A percentile compares a stretch with the other conserved stretches of the same genome.
Evolutionary conservation across 2,797 vertebrate species (phyloP).

Genomic region (Novumbra hubbsi): DNA sequence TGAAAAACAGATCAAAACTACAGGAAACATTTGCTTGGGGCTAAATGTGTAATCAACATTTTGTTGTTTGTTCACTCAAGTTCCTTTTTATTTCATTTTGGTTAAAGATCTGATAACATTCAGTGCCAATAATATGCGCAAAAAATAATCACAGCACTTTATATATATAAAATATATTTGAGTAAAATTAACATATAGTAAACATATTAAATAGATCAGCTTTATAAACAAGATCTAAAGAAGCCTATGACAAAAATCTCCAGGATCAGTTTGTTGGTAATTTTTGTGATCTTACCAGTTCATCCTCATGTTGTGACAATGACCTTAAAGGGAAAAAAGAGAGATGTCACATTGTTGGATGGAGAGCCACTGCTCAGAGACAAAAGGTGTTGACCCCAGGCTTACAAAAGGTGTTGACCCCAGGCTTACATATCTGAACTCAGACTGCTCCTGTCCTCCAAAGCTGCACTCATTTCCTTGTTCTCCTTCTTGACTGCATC

Average conservation of each 20-base stretch:
- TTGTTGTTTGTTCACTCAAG: too few relatives aligned
- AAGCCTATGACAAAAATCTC: too few relatives aligned
- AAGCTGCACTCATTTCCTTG: constrained; percentile 42
- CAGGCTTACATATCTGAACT: constrained; percentile 73
- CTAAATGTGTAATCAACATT: too few relatives aligned
- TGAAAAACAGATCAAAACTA: too few relatives aligned
- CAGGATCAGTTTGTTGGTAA: neutral
- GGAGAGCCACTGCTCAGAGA: neutral
- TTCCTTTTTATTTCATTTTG: too few relatives aligned
- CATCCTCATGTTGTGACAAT: constrained; percentile 64
- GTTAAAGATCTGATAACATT: too few relatives aligned
- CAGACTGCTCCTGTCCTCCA: constrained; percentile 71
- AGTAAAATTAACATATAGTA: neutral
- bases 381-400: neutral
- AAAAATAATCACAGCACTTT: too few relatives aligned
- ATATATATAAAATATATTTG: too few relatives aligned
- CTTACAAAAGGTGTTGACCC: constrained; percentile 25
- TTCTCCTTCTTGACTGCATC: constrained; percentile 70
- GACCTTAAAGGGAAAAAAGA: constrained; percentile 55
- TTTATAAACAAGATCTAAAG: neutral
- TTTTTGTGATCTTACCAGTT: constrained; percentile 60
- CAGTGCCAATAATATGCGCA: too few relatives aligned
- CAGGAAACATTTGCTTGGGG: too few relatives aligned
- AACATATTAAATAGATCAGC: neutral
- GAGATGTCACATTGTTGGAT: neutral